Evolutionary conservation across 2,888 invertebrate genomes (phyloP), one percentile per base, ranked within the genome.

Genomic region (Platycnemis pennipes): DNA sequence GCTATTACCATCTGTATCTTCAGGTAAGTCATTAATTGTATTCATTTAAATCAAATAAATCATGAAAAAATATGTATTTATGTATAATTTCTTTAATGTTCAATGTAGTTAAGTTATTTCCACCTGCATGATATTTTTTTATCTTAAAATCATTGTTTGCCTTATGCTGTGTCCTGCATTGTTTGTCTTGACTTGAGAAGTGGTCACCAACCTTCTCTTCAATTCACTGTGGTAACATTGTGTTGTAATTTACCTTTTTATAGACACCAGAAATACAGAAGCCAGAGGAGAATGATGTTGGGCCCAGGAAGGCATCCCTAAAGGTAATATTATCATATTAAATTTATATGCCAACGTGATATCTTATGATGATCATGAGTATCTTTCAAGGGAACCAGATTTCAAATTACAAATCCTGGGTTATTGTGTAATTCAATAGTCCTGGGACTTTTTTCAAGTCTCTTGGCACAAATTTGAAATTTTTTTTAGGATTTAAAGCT

Each of bases 201-300:
- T 2, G 49, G 49, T 16, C 49, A 0, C 19, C 11, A 49, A 49
- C 49, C 11, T 49, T 11, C 49, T 49, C 49, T 49, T 19, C 0
- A 49, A 49, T 49, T 77, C 37, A 13, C 26, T 63, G 22, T n/a
- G 77, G 1, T 77, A 37, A 77, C 37, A 77, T 0, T 37, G 13
- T 31, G 11, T 1, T n/a, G n/a, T 77, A 37, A 77, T 91, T 56
- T 63, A 31, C 44, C 26, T 56, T 56, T 91, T 89, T 89, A 31
- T 44, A 91, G 91, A 63, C 56, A 31, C 91, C 91, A 42, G 91
- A 91, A 56, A 63, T 91, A 44, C 56, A 56, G 56, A 91, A 91
- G 26, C 56, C 63, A 44, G 91, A 91, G 31, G 63, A 56, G 42
- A 91, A 91, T 91, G 91, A 91, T 44, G 91, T 91, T 91, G 53